These are phyloP conservation scores for Hycleus cichorii DNA, from an alignment of 1,140 invertebrate species.

Conservation along the genomic window DNA sequence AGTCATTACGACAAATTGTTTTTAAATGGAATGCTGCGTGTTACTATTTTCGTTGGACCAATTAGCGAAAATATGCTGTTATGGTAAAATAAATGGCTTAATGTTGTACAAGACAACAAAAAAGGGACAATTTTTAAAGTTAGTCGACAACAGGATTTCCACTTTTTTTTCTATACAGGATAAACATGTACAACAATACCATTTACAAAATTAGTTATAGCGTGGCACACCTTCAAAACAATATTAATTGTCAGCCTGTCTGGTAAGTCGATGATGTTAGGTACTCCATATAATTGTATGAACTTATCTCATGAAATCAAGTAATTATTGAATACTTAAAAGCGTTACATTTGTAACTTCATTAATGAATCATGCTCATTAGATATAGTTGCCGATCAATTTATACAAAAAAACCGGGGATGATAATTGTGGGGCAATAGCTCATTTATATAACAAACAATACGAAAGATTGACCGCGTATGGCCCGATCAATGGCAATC, in stretches of 20 bases:
- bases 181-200: conserved; percentile 1
- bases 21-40: too few species aligned
- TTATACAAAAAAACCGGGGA: too few species aligned
- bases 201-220: conserved; percentile 26
- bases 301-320: conserved; percentile 29
- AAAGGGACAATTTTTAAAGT: too few species aligned
- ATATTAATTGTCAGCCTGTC: conserved; percentile 25
- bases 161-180: neutral
- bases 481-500: conserved; percentile 13
- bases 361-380: conserved; percentile 24
- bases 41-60: too few species aligned
- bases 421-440: too few species aligned
- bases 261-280: conserved; percentile 17
- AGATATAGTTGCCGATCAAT: conserved; percentile 5
- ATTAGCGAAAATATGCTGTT: too few species aligned
- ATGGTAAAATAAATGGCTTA: too few species aligned
- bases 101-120: too few species aligned
- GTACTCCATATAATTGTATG: conserved; percentile 20
- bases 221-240: conserved; percentile 23
- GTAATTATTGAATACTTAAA: conserved; percentile 24
- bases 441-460: too few species aligned
- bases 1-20: too few species aligned
- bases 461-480: too few species aligned
- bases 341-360: conserved; percentile 14
- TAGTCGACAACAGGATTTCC: neutral